Evolutionary conservation across 2,797 vertebrate species (phyloP).

Genomic region (Melanotaenia pygmaea): DNA sequence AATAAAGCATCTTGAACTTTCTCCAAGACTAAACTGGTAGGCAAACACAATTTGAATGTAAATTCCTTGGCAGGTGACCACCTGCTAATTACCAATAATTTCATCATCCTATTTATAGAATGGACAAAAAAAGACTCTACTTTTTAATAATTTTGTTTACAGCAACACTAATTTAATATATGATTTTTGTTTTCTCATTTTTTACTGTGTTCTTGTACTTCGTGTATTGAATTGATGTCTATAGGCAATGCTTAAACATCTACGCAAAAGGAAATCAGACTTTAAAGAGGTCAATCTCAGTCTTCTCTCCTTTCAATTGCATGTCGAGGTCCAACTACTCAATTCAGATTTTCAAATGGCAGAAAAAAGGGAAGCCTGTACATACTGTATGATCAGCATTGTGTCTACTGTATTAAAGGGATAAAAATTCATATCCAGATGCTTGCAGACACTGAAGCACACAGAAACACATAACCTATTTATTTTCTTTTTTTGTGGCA

Average conservation of each 20-base stretch:
- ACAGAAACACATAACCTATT: neutral
- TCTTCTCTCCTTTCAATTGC: conserved; percentile 27
- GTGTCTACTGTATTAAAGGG: conserved; percentile 14
- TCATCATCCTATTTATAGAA: conserved; percentile 12
- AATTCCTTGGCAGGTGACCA: conserved; percentile 44
- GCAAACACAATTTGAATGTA: conserved; percentile 54
- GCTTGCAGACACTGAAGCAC: neutral
- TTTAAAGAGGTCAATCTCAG: conserved; percentile 47
- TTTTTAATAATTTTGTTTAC: conserved; percentile 13
- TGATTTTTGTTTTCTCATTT: neutral
- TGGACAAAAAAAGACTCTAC: conserved; percentile 15
- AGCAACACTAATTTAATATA: neutral
- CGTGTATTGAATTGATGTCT: conserved; percentile 30
- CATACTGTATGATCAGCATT: conserved; percentile 14
- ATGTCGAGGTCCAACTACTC: conserved; percentile 42
- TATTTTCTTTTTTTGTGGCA: conserved; percentile 9
- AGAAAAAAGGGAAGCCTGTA: neutral
- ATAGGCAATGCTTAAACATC: conserved; percentile 39
- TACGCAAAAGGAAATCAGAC: conserved; percentile 49
- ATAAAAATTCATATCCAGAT: neutral
- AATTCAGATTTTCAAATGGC: conserved; percentile 43
- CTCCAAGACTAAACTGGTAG: conserved; percentile 36
- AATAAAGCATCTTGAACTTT: conserved; percentile 48
- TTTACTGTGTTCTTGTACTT: conserved; percentile 10
- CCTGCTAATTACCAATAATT: conserved; percentile 48